These are phyloP conservation scores for Natrix natrix DNA, from an alignment of 2,797 vertebrate species.

Conservation along the genomic window DNA sequence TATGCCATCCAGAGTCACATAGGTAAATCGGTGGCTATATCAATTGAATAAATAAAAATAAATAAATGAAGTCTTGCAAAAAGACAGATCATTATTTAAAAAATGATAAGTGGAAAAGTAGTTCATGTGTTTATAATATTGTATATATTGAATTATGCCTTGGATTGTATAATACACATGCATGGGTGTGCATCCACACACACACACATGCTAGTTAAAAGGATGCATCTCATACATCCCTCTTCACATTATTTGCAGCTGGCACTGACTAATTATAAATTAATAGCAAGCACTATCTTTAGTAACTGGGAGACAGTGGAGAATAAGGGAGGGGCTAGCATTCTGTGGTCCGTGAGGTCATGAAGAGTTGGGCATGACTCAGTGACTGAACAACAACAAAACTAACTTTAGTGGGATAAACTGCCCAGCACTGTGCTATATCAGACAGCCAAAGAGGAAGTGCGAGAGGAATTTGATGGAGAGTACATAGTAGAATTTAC, in stretches of 20 bases:
- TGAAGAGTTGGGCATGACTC: background rate
- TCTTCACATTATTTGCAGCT: background rate
- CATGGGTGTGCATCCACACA: background rate
- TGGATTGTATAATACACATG: background rate
- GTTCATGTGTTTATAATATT: background rate
- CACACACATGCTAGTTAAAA: background rate
- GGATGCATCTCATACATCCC: background rate
- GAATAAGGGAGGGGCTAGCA: background rate
- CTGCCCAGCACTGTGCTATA: background rate
- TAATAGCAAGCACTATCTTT: background rate
- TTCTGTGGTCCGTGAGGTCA: background rate
- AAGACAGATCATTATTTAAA: background rate
- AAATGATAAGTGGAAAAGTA: background rate
- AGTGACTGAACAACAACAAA: background rate
- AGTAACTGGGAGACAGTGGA: background rate
- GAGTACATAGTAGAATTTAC: background rate
- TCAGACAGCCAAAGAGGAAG: background rate
- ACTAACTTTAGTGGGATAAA: background rate
- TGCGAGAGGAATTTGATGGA: background rate
- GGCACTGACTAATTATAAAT: background rate
- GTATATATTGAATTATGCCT: background rate
- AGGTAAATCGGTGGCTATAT: background rate
- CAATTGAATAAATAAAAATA: background rate
- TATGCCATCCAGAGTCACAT: background rate
- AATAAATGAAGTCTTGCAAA: background rate